A percentile compares a stretch with the other conserved stretches of the same genome.
These are phyloP conservation scores for Cotesia glomerata DNA, from an alignment of 1,140 invertebrate species.

Conservation along the genomic window DNA sequence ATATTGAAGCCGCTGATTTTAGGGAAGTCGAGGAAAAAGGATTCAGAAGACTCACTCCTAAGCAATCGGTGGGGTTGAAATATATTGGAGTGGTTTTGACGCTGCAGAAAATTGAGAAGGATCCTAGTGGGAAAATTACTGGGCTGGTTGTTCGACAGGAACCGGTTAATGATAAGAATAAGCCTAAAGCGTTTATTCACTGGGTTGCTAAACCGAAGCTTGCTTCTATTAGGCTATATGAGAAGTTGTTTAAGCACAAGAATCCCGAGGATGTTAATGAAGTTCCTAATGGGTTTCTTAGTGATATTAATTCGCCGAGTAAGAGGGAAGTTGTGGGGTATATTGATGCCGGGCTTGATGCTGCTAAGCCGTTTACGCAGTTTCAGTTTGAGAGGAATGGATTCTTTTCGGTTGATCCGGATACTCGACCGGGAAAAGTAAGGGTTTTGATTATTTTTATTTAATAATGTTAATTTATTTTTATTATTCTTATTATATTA, in stretches of 20 bases:
- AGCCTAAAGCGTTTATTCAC: constrained; percentile 98
- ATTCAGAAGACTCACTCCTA: constrained; percentile 85
- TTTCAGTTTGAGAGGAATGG: constrained; percentile 98
- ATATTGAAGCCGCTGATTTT: constrained; percentile 91
- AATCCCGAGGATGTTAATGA: constrained; percentile 93
- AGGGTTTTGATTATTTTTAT: constrained; percentile 17
- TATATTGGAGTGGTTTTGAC: constrained; percentile 84
- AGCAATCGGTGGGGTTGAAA: constrained; percentile 90
- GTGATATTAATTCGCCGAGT: constrained; percentile 85
- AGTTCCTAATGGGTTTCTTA: constrained; percentile 92
- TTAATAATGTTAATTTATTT: too few relatives aligned
- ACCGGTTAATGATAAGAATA: constrained; percentile 67
- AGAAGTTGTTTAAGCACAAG: constrained; percentile 92
- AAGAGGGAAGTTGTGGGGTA: constrained; percentile 75
- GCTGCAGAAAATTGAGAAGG: constrained; percentile 47
- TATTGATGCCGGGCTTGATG: constrained; percentile 76
- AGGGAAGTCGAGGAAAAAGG: constrained; percentile 84
- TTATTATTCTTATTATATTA: too few relatives aligned
- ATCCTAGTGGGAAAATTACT: constrained; percentile 65
- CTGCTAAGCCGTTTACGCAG: constrained; percentile 79
- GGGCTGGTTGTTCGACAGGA: constrained; percentile 79
- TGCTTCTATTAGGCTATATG: constrained; percentile 89
- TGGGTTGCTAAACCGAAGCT: constrained; percentile 90
- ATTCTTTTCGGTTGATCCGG: constrained; percentile 95
- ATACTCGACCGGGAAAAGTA: constrained; percentile 74